Conservation (phyloP, 2,888 invertebrate genomes). For the Sinopyrophorus schimmeli region DNA sequence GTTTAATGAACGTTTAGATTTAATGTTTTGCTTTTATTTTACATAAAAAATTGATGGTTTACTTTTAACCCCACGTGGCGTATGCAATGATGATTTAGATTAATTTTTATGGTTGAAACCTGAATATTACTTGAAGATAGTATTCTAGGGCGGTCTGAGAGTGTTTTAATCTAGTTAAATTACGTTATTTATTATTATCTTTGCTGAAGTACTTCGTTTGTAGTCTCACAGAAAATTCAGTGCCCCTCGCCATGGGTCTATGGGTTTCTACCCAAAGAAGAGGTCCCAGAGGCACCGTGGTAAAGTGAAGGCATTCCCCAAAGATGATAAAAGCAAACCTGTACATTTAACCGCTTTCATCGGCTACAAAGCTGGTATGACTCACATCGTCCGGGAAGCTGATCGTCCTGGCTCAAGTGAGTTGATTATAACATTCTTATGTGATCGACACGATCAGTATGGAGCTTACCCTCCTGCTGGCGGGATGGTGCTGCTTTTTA, state of each 20-base stretch:
- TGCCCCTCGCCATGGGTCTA: slow-evolving; percentile 99
- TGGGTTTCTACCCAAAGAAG: slow-evolving; percentile 99
- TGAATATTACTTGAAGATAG: slow-evolving; percentile 66
- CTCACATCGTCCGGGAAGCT: slow-evolving; percentile 97
- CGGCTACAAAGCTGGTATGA: slow-evolving; percentile 99
- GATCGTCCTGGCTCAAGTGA: slow-evolving; percentile 98
- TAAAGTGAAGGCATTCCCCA: slow-evolving; percentile 99
- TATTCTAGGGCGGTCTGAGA: slow-evolving; percentile 77
- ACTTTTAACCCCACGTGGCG: slow-evolving; percentile 13
- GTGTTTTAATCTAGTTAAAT: not conserved
- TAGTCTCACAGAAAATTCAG: slow-evolving; percentile 99
- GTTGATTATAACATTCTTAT: slow-evolving; percentile 56
- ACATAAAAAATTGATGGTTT: too few relatives aligned
- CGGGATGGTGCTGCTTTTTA: slow-evolving; percentile 40
- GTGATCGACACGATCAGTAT: slow-evolving; percentile 48
- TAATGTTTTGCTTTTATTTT: too few relatives aligned
- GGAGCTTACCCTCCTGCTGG: slow-evolving; percentile 55
- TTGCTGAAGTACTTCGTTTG: slow-evolving; percentile 9
- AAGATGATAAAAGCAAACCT: slow-evolving; percentile 94
- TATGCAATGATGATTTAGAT: slow-evolving; percentile 65
- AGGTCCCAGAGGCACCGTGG: slow-evolving; percentile 95
- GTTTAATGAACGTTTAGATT: too few relatives aligned
- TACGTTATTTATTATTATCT: not conserved
- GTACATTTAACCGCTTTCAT: slow-evolving; percentile 97
- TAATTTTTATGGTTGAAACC: slow-evolving; percentile 68